Base-by-base conservation (phyloP, 2,113 vertebrate species). In the Tragelaphus buxtoni region DNA sequence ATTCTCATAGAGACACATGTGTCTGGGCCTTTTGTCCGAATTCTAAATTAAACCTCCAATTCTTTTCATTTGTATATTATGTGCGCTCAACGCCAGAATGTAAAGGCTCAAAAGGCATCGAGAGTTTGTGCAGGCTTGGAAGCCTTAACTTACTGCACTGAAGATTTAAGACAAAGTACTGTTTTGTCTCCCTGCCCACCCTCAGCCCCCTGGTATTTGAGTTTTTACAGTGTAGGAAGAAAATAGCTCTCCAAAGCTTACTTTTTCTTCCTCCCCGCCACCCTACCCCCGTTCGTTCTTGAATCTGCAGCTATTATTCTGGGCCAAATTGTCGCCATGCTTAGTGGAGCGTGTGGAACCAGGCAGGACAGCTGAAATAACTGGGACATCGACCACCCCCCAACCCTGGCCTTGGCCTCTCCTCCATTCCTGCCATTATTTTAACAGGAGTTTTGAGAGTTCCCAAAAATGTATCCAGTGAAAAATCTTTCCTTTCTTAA, bases 291-390 rank as follows among this genome's bases (percentile, higher is more conserved):
- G 12, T 11, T 35, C 56, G 79, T 91, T 97, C 94, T 96, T 97
- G 39, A 95, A 90, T 90, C 83, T 69, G 90, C 47, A 72, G 45
- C 96, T 93, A 91, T 97, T 96, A 94, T 81, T 76, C 55, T 26
- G 4, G 79, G 92, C 94, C 97, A 97, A 91, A 96, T 83, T 97
- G 96, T 94, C 74, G 90, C 89, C 94, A 98, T 22, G 98, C 98
- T 98, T 56, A 91, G 96, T n/a, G 90, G 97, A 98, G 98, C 97
- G 8, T 92, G 97, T 2, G n/a, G 90, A 96, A 83, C 76, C 89
- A 60, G 76, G 92, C 84, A 87, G 97, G 97, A 90, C 98, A 98
- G 98, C 98, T 98, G 98, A 97, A 98, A 98, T 95, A 98, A 97
- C 98, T 97, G 94, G 20, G 45, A 10, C 12, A 4, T 1, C 81